Evolutionary conservation across 92 coral and sea anemone genomes (phyloP).

Genomic region (Siderastrea radians): DNA sequence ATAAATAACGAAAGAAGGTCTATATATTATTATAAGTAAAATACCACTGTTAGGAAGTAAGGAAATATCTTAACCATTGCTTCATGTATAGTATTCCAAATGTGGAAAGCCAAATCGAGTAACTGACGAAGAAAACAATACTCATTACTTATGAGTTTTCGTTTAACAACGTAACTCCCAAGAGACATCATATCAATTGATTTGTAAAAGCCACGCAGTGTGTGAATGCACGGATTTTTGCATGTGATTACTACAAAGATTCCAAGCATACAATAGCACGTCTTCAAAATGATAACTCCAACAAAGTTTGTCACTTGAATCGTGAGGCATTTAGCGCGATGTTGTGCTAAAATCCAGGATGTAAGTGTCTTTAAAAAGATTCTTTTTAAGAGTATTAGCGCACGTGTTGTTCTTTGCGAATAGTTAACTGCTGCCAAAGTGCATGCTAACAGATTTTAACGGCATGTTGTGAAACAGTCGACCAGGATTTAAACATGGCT

Average conservation of each 20-base stretch:
- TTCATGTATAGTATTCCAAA: neutral
- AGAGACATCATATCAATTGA: slow-evolving; percentile 1
- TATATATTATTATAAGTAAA: too few relatives aligned
- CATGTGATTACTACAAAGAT: slow-evolving; percentile 17
- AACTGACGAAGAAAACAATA: neutral
- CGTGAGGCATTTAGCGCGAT: neutral
- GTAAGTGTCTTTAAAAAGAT: neutral
- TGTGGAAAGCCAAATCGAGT: neutral
- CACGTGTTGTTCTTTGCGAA: neutral
- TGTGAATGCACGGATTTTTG: neutral
- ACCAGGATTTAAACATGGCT: slow-evolving; percentile 12
- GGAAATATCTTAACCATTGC: too few relatives aligned
- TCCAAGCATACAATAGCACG: slow-evolving; percentile 14
- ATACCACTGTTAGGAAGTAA: too few relatives aligned
- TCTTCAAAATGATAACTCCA: neutral
- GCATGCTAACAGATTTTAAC: neutral
- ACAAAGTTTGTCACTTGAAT: neutral
- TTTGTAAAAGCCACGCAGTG: neutral
- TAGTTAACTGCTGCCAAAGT: too few relatives aligned
- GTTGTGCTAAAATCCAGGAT: neutral
- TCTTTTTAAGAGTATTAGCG: neutral
- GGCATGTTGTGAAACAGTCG: neutral
- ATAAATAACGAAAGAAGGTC: too few relatives aligned
- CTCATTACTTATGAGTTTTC: neutral
- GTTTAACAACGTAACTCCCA: neutral